Evolutionary conservation across 2,113 vertebrate species (phyloP), one percentile per base, ranked within the genome.

Genomic region (Pseudorhombus dupliciocellatus): DNA sequence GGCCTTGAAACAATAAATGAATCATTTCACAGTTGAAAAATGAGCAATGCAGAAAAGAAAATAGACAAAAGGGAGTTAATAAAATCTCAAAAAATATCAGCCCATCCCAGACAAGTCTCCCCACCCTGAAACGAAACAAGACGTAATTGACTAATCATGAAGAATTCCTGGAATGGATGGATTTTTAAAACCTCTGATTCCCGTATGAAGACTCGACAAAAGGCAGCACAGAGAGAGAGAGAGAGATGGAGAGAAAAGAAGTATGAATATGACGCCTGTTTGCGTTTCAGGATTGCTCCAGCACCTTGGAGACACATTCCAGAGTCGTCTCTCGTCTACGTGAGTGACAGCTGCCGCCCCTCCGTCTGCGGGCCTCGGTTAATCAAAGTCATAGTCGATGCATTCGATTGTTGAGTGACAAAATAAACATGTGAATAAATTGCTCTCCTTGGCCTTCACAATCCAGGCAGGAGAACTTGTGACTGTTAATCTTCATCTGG

Each of bases 401-500:
- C 14, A 24, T 58, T 20, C 5, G 7, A 20, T 69, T 5, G 40
- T 48, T 3, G 18, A 22, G 12, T 44, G 18, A 18, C 42, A 40
- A 8, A 2, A 40, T 4, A 40, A 6, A 40, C 37, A 40, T 9
- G 7, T 15, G 46, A 48, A n/a, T 48, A n/a, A n/a, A 48, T 48
- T 37, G 9, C 11, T 37, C 34, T 34, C 31, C 4, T 5, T 46
- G 42, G 42, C 42, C 42, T 46, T 18, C 6, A 1, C 42, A 65
- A 57, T 65, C 65, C 73, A 79, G 74, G 64, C 64, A 15, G 24
- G 11, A 71, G 44, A 87, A 86, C 88, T 87, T 87, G 86, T 91
- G 88, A 88, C 84, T 70, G 75, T 66, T 90, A 88, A 91, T 90
- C 88, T 85, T 75, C 70, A 78, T 72, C 68, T 70, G 76, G 78